Evolutionary conservation across 2,113 vertebrate genomes (phyloP), one percentile per base, ranked within the genome.

Genomic region (Brachyhypopomus occidentalis): DNA sequence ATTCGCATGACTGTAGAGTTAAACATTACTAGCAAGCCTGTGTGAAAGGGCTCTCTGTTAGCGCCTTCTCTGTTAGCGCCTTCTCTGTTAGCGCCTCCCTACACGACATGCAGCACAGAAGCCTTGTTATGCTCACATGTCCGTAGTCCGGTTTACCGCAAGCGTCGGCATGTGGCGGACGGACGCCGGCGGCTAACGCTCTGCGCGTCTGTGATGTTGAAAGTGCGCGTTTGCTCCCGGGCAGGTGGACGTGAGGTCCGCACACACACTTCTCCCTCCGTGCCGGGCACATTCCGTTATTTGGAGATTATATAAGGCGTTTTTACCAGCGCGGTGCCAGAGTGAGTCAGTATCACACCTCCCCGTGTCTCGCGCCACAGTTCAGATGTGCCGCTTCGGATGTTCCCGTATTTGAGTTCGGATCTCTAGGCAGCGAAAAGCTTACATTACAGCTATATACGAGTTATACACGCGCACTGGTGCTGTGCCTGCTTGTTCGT

Each of bases 221-320:
- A 17, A 8, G 41, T 52, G 20, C n/a, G 4, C 22, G 12, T 36
- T 69, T 20, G 72, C 9, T 27, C 2, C 78, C 58, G 58, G 67
- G 73, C 8, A 30, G 36, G 52, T 27, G 34, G 55, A 79, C 75
- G 2, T 76, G 22, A 78, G 38, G 73, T 72, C 30, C 59, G 17
- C 41, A 41, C n/a, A n/a, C 63, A 22, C 30, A 66, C 25, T 23
- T 38, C 5, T 45, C 11, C 64, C 45, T 72, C 12, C 63, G 58
- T 27, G 20, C 71, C 70, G 12, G 58, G 55, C 23, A 71, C 79
- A 66, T 79, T 82, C 63, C 19, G 64, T 81, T 84, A 78, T 82
- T 82, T 82, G 66, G 80, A 82, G 66, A 79, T 85, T 85, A 76
- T 70, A 55, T 85, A 85, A 85, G 56, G 11, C 14, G 48, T 80